Conservation (phyloP, 2,113 vertebrate species). For the Speoplatyrhinus poulsoni region DNA sequence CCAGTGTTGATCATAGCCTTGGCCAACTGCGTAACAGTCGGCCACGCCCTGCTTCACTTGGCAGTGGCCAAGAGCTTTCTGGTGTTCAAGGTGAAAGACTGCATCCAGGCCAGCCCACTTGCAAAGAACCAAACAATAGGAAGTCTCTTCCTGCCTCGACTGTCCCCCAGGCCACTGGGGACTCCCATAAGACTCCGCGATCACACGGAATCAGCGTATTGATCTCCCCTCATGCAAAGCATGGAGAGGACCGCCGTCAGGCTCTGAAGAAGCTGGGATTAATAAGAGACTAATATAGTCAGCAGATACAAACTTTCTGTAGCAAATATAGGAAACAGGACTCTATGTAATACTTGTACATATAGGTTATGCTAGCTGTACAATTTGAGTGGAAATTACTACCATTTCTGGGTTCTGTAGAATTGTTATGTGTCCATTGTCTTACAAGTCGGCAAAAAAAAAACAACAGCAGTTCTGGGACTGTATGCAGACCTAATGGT, state of each 20-base stretch:
- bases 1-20: constrained; percentile 38
- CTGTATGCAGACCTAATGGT: too few species aligned
- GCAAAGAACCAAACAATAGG: constrained; percentile 45
- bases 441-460: too few species aligned
- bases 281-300: constrained; percentile 78
- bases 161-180: constrained; percentile 34
- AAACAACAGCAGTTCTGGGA: too few species aligned
- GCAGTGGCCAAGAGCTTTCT: constrained; percentile 76
- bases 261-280: constrained; percentile 90
- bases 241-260: constrained; percentile 75
- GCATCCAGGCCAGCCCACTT: not conserved
- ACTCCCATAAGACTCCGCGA: constrained; percentile 69
- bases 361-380: too few species aligned
- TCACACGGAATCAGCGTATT: constrained; percentile 84
- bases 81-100: constrained; percentile 28
- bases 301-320: too few species aligned
- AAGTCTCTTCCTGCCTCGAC: constrained; percentile 35
- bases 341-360: too few species aligned
- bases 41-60: constrained; percentile 78
- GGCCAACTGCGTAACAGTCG: constrained; percentile 66
- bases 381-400: too few species aligned
- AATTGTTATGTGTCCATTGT: too few species aligned
- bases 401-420: too few species aligned
- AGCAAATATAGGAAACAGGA: too few species aligned
- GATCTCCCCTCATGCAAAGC: constrained; percentile 79